Conservation (phyloP, 1,140 invertebrate species). For the Drosophila eugracilis region DNA sequence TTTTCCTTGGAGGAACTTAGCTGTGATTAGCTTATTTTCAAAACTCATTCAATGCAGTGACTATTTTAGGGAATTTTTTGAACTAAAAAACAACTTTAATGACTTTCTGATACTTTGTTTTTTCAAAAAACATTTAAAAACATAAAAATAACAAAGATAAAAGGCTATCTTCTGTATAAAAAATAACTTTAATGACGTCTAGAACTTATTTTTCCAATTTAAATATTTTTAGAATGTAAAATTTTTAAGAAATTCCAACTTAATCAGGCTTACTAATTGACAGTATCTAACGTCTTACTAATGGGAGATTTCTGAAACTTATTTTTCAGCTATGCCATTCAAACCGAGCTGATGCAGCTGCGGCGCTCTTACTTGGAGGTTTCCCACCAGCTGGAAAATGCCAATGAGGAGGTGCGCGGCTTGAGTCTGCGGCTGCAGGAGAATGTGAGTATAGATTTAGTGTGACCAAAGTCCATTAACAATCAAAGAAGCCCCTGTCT, state of each 20-base stretch:
- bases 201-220: background rate
- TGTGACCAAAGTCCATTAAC: background rate
- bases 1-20: too few species aligned
- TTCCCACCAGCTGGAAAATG: constrained; percentile 92
- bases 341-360: constrained; percentile 90
- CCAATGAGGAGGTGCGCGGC: constrained; percentile 92
- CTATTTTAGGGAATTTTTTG: too few species aligned
- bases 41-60: too few species aligned
- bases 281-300: too few species aligned
- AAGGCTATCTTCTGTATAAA: too few species aligned
- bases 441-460: constrained; percentile 86
- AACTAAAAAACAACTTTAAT: too few species aligned
- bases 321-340: constrained; percentile 81
- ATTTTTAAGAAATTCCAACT: too few species aligned
- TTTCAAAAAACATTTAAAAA: too few species aligned
- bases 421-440: constrained; percentile 89
- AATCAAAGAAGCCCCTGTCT: constrained; percentile 4
- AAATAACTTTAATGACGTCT: too few species aligned
- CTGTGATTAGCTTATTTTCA: too few species aligned
- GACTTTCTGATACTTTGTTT: too few species aligned
- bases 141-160: too few species aligned
- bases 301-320: background rate
- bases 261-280: background rate
- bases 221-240: background rate
- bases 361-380: constrained; percentile 92